Evolutionary conservation across 2,888 invertebrate species (phyloP).

Genomic region (Geophilus truncorum): DNA sequence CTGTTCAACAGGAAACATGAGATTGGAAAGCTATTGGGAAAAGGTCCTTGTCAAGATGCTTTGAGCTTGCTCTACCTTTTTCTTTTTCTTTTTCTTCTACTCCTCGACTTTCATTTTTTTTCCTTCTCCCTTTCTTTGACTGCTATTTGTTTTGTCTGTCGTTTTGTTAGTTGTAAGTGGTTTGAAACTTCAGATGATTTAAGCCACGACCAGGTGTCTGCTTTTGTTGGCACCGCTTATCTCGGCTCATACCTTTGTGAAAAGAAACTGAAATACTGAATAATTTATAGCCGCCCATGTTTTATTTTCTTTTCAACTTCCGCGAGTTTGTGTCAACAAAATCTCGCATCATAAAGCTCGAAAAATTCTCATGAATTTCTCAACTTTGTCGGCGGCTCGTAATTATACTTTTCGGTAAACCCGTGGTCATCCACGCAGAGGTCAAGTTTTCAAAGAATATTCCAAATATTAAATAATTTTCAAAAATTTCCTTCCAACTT

Average conservation of each 20-base stretch:
- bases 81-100: neutral
- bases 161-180: neutral
- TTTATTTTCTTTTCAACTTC: neutral
- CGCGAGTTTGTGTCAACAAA: no score
- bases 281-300: neutral
- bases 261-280: neutral
- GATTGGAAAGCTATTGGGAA: slow-evolving; percentile 27
- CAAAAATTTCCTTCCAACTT: no score
- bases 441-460: no score
- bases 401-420: no score
- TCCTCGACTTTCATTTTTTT: neutral
- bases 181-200: slow-evolving; percentile 5
- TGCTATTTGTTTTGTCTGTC: slow-evolving; percentile 2
- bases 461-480: no score
- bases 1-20: slow-evolving; percentile 27
- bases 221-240: neutral
- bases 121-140: neutral
- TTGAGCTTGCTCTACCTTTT: slow-evolving; percentile 6
- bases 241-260: neutral
- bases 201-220: slow-evolving; percentile 10
- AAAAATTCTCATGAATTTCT: no score
- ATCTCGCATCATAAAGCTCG: no score
- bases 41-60: slow-evolving; percentile 27
- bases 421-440: no score
- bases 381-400: no score